A percentile compares a stretch with the other conserved stretches of the same genome.
Evolutionary conservation across 2,113 vertebrate species (phyloP).

Genomic region (Gavia stellata): DNA sequence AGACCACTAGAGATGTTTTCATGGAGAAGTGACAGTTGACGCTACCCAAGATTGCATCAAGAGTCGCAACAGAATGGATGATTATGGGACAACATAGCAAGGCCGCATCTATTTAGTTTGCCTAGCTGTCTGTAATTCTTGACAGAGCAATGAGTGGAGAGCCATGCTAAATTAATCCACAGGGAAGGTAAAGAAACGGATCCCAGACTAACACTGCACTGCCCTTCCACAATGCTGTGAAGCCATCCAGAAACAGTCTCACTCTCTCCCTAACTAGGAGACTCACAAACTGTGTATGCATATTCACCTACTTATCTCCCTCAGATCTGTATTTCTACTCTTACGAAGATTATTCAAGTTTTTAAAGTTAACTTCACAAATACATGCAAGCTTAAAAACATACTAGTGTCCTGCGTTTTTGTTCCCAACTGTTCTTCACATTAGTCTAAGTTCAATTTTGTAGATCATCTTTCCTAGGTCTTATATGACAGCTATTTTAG

Average conservation of each 20-base stretch:
- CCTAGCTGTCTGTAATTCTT: not conserved
- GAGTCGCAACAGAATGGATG: fast-evolving
- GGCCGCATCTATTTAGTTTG: not conserved
- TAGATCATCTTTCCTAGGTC: not conserved
- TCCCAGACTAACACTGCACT: not conserved
- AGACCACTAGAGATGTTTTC: not conserved
- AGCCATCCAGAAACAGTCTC: not conserved
- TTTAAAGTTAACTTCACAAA: not conserved
- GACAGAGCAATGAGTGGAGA: not conserved
- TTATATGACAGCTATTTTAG: not conserved
- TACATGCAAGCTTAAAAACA: not conserved
- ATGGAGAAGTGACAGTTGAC: not conserved
- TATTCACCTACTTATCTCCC: not conserved
- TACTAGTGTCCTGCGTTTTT: not conserved
- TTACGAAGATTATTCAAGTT: not conserved
- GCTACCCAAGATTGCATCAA: not conserved
- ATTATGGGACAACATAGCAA: not conserved
- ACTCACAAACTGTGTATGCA: not conserved
- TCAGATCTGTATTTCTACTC: fast-evolving
- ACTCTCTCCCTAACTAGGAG: not conserved
- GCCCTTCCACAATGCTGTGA: not conserved
- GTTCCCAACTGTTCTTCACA: not conserved
- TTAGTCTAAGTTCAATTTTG: not conserved
- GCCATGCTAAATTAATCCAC: not conserved
- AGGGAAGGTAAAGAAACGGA: not conserved